Evolutionary conservation across 1,140 invertebrate species (phyloP).

Genomic region (Drosophila nigromelanica): DNA sequence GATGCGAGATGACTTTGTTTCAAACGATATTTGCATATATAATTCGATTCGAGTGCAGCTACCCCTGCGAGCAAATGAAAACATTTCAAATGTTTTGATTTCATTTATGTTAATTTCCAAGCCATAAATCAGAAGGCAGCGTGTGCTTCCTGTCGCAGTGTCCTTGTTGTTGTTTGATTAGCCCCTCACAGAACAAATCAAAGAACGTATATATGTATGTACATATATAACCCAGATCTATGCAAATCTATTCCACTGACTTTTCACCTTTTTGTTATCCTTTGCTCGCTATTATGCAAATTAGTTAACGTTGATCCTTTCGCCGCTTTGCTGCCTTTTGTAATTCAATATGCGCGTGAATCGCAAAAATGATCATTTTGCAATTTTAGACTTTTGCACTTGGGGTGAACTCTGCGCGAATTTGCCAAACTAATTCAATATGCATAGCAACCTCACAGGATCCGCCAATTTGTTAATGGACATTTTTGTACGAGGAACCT

Average conservation of each 20-base stretch:
- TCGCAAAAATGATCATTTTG: slow-evolving; percentile 28
- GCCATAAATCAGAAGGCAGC: slow-evolving; percentile 66
- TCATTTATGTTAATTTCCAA: slow-evolving; percentile 73
- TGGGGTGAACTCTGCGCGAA: slow-evolving; percentile 42
- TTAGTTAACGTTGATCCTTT: slow-evolving; percentile 51
- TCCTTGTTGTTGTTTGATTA: slow-evolving; percentile 57
- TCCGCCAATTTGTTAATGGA: slow-evolving; percentile 57
- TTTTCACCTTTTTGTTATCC: slow-evolving; percentile 59
- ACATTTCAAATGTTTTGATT: slow-evolving; percentile 77
- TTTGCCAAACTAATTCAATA: slow-evolving; percentile 59
- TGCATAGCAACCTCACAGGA: slow-evolving; percentile 36
- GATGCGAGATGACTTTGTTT: slow-evolving; percentile 68
- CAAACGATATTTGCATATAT: slow-evolving; percentile 62
- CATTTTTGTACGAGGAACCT: slow-evolving; percentile 29
- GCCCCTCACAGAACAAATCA: slow-evolving; percentile 25
- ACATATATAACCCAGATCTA: slow-evolving; percentile 12
- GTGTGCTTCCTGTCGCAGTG: slow-evolving; percentile 70
- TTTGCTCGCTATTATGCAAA: slow-evolving; percentile 61
- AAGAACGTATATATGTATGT: neutral
- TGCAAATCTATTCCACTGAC: slow-evolving; percentile 52
- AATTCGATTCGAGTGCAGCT: slow-evolving; percentile 33
- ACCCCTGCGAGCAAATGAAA: slow-evolving; percentile 50
- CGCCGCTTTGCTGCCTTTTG: slow-evolving; percentile 28
- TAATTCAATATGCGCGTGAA: slow-evolving; percentile 74
- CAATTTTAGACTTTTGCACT: slow-evolving; percentile 1